phyloP scores from a whole-genome alignment of 2,797 vertebrate species.

The Acanthornis magna region DNA sequence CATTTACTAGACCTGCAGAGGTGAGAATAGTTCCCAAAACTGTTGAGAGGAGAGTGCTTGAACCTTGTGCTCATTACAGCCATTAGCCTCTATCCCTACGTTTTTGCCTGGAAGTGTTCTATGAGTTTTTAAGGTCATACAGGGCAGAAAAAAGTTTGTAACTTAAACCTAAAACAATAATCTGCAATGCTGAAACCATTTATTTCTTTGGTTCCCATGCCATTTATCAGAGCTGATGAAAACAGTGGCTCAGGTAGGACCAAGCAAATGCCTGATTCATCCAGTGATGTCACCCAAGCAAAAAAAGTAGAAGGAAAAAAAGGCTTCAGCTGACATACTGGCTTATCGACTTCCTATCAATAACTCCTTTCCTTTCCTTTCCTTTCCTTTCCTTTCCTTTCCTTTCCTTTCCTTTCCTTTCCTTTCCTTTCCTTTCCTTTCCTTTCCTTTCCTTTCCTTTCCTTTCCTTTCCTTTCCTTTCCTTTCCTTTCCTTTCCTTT shows the following conservation, averaged over 20 bases:
- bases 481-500: background rate
- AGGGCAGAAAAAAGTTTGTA: background rate
- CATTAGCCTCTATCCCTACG: background rate
- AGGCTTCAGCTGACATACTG: background rate
- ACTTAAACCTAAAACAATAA: background rate
- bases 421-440: too few relatives aligned
- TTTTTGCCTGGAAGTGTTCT: background rate
- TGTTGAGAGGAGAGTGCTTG: background rate
- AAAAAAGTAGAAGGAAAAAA: background rate
- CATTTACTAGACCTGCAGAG: background rate
- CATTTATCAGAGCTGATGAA: background rate
- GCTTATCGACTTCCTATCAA: accelerated
- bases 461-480: background rate
- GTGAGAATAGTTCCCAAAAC: background rate
- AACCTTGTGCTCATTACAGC: background rate
- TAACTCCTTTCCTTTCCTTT: background rate
- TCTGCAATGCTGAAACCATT: background rate
- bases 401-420: background rate
- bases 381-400: background rate
- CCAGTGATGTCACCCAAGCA: background rate
- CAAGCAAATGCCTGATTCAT: background rate
- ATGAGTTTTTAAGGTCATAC: background rate
- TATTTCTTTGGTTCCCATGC: background rate
- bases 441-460: too few relatives aligned
- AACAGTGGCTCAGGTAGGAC: background rate